Conservation (phyloP, 2,113 vertebrate genomes). For the Eubucco bourcierii region DNA sequence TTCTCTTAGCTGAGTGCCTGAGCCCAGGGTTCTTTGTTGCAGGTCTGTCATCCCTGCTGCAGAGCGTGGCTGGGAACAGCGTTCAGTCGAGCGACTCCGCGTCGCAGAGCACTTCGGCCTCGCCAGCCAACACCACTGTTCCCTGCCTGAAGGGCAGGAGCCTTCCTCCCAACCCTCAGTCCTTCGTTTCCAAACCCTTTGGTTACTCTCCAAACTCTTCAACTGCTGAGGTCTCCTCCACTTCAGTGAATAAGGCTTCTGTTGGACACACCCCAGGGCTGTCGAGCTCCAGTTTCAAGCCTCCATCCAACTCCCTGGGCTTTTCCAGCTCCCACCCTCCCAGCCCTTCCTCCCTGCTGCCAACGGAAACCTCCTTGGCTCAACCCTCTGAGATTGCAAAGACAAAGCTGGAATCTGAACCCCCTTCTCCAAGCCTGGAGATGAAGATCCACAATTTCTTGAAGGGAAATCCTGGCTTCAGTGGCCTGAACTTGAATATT, state of each 20-base stretch:
- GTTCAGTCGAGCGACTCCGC: conserved; percentile 62
- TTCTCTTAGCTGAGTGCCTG: not conserved
- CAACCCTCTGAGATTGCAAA: conserved; percentile 73
- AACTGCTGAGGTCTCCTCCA: conserved; percentile 78
- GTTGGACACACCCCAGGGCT: conserved; percentile 65
- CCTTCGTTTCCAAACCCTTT: conserved; percentile 75
- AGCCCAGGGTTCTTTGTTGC: not conserved
- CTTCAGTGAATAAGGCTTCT: conserved; percentile 78
- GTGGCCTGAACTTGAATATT: conserved; percentile 87
- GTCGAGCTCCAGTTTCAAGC: conserved; percentile 73
- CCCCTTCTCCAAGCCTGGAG: conserved; percentile 88
- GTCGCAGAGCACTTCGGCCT: conserved; percentile 67
- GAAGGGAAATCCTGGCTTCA: conserved; percentile 95
- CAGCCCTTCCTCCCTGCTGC: conserved; percentile 66
- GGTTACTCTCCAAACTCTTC: conserved; percentile 78
- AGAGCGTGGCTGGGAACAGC: conserved; percentile 85
- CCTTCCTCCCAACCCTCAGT: conserved; percentile 50
- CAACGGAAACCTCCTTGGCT: conserved; percentile 71
- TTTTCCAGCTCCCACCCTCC: conserved; percentile 67
- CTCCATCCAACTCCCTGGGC: conserved; percentile 67
- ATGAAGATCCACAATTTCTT: conserved; percentile 98
- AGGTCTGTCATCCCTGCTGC: conserved; percentile 93
- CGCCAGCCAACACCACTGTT: conserved; percentile 55
- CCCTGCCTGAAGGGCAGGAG: conserved; percentile 70
- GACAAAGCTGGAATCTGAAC: conserved; percentile 73